Conservation (phyloP, 2,888 invertebrate genomes). For the Venusia cambrica region DNA sequence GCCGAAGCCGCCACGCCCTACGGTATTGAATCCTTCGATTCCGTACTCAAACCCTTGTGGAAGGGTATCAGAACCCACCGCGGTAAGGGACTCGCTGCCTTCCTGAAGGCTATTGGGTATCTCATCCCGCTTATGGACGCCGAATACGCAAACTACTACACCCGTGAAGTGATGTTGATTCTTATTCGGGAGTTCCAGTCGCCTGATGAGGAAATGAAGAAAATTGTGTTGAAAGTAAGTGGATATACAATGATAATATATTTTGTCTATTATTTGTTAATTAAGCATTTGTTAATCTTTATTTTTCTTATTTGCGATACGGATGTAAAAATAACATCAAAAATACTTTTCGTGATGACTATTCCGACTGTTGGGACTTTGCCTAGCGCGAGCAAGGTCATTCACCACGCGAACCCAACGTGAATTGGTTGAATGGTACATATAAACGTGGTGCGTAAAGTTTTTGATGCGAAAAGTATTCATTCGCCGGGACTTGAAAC, state of each 20-base stretch:
- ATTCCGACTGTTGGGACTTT: too few species aligned
- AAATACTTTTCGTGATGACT: too few species aligned
- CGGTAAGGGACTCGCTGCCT: slow-evolving; percentile 98
- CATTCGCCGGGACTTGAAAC: too few species aligned
- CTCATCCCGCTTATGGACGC: slow-evolving; percentile 99
- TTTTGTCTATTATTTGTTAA: not conserved
- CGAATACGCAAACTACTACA: slow-evolving; percentile 99
- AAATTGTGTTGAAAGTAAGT: slow-evolving; percentile 96
- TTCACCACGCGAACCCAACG: too few species aligned
- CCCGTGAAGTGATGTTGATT: slow-evolving; percentile 98
- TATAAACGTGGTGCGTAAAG: too few species aligned
- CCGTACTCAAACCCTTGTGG: slow-evolving; percentile 99
- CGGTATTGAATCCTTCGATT: slow-evolving; percentile 99
- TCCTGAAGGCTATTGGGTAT: slow-evolving; percentile 99
- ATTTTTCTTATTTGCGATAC: too few species aligned
- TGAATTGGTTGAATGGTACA: too few species aligned
- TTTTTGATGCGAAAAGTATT: too few species aligned
- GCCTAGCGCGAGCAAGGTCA: too few species aligned
- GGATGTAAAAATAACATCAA: too few species aligned
- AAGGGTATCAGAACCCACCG: slow-evolving; percentile 97
- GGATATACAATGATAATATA: not conserved
- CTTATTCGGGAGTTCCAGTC: slow-evolving; percentile 99
- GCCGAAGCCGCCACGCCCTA: slow-evolving; percentile 99
- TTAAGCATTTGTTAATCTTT: not conserved
- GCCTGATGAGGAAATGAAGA: slow-evolving; percentile 99